phyloP scores from a whole-genome alignment of 2,797 vertebrate genomes.

The Cossypha caffra region DNA sequence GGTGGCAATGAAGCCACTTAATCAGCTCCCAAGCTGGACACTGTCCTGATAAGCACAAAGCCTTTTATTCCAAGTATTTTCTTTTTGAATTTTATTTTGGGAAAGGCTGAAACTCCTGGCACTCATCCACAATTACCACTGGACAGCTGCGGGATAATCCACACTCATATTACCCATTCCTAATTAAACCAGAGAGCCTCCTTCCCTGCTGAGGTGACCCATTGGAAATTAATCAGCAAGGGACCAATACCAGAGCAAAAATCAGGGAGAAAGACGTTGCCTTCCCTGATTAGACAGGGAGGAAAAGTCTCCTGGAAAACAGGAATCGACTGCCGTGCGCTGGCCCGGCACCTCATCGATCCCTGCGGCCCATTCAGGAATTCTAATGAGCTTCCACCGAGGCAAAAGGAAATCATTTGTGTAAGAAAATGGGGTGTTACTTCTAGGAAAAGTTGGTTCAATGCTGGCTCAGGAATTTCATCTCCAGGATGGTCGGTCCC shows the following conservation, averaged over 20 bases:
- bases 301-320: neutral
- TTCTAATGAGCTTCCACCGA: neutral
- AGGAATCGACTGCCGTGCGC: neutral
- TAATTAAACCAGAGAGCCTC: conserved; percentile 4
- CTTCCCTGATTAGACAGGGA: neutral
- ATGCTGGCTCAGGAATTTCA: fast-evolving
- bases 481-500: fast-evolving
- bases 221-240: conserved; percentile 1
- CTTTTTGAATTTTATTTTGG: neutral
- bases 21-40: fast-evolving
- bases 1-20: neutral
- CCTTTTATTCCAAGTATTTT: neutral
- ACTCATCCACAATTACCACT: fast-evolving
- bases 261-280: neutral
- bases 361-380: fast-evolving
- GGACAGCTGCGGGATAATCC: neutral
- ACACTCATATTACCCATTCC: neutral
- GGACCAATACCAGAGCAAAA: neutral
- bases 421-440: neutral
- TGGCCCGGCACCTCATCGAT: neutral
- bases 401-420: conserved; percentile 11
- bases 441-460: neutral
- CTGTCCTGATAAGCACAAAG: neutral
- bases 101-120: neutral
- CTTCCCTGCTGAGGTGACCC: neutral